phyloP scores from a whole-genome alignment of 2,888 invertebrate genomes.

The Chrysomela aeneicollis region DNA sequence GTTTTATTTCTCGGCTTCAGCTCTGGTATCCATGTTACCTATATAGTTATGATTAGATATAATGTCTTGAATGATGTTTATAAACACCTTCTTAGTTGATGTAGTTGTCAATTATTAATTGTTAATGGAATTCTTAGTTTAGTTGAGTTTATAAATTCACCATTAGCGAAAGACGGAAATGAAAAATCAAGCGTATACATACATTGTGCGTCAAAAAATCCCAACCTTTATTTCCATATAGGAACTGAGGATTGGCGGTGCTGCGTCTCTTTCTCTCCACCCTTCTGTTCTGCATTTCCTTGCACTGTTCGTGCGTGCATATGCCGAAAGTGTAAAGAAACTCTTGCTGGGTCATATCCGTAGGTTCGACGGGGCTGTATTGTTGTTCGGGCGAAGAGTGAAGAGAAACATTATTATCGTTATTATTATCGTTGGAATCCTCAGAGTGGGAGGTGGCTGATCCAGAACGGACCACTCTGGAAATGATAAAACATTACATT shows the following conservation, averaged over 20 bases:
- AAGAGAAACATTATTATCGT: constrained; percentile 47
- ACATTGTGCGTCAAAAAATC: constrained; percentile 49
- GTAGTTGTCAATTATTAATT: no score
- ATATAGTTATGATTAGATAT: no score
- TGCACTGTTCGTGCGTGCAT: constrained; percentile 61
- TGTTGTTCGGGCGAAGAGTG: constrained; percentile 53
- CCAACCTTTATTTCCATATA: constrained; percentile 63
- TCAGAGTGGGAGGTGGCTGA: constrained; percentile 56
- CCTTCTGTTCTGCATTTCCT: constrained; percentile 64
- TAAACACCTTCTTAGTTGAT: no score
- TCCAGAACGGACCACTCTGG: constrained; percentile 46
- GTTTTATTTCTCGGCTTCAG: no score
- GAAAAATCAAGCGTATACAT: constrained; percentile 36
- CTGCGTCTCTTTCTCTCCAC: constrained; percentile 65
- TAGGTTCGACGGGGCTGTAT: constrained; percentile 52
- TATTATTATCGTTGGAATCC: constrained; percentile 57
- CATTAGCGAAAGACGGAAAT: constrained; percentile 12
- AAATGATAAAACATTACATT: constrained; percentile 17
- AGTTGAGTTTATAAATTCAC: no score
- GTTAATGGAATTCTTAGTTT: no score
- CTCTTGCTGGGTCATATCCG: constrained; percentile 58
- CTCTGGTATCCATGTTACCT: no score
- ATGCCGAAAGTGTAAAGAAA: constrained; percentile 62
- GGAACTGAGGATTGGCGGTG: constrained; percentile 66
- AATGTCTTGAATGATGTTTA: no score